Evolutionary conservation across 2,113 vertebrate genomes (phyloP), one percentile per base, ranked within the genome.

Genomic region (Hippocampus barbouri): DNA sequence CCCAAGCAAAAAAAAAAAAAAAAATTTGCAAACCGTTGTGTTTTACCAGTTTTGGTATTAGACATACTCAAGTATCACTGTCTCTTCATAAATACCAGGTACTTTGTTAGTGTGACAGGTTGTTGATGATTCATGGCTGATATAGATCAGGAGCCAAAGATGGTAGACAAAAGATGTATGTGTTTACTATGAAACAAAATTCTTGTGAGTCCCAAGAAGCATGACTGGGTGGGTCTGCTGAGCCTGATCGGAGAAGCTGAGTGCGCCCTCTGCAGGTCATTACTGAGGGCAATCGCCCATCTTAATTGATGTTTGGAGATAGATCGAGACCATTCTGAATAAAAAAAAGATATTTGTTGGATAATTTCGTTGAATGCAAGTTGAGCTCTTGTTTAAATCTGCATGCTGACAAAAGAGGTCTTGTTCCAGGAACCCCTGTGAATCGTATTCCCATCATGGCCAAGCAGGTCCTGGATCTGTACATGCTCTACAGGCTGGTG

Each of bases 361-460:
- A 21, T 51, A 21, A 43, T 21, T 23, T 21, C 14, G 8, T 40
- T 41, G 4, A 59, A 59, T 27, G 23, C 23, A 27, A 59, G 0
- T 15, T 11, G 2, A 62, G 27, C 27, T 40, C 18, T 16, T 38
- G 14, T 18, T 65, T 20, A 2, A 66, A 25, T 9, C 14, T n/a
- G 23, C n/a, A 18, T 27, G 43, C 65, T 27, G 15, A 67, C 60
- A 51, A 15, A 7, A 67, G 15, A 62, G 70, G 69, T 83, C 27
- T 71, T 73, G 21, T 34, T 70, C 0, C 82, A 98, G 97, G 97
- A 74, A 98, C 97, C 0, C 97, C 97, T 0, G 97, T 99, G 83
- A 98, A 99, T 90, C 91, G 97, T 49, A 98, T 99, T 87, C 97
- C 97, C 79, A 98, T 98, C 90, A 98, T 98, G 97, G 97, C 97